Conservation (phyloP, 2,888 invertebrate genomes). For the Volucella zonaria region DNA sequence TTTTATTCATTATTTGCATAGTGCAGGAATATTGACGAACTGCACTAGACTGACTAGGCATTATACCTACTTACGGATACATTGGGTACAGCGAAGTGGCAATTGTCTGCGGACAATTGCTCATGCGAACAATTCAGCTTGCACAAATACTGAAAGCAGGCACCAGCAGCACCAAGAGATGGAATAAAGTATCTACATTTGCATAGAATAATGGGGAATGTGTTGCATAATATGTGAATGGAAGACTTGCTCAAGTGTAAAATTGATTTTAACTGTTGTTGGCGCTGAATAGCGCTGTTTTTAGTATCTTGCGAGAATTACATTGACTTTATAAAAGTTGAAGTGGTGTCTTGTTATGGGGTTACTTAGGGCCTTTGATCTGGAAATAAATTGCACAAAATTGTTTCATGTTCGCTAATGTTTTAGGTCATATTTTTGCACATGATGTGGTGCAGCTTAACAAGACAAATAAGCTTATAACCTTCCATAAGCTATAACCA, state of each 20-base stretch:
- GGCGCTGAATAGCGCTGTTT: conserved; percentile 22
- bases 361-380: too few relatives aligned
- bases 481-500: too few relatives aligned
- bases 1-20: conserved; percentile 28
- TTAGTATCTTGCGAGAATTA: conserved; percentile 1
- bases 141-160: conserved; percentile 7
- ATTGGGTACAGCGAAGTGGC: conserved; percentile 33
- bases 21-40: conserved; percentile 9
- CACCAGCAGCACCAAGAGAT: neutral
- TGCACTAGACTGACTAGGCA: conserved; percentile 19
- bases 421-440: too few relatives aligned
- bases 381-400: too few relatives aligned
- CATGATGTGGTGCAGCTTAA: too few relatives aligned
- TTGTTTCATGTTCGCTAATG: too few relatives aligned
- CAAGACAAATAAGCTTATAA: too few relatives aligned
- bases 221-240: conserved; percentile 55
- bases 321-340: conserved; percentile 14
- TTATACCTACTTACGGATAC: neutral
- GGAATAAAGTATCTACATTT: conserved; percentile 33
- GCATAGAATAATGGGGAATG: conserved; percentile 59
- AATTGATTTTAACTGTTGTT: conserved; percentile 56
- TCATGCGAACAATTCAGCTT: conserved; percentile 15
- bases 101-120: conserved; percentile 59
- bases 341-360: too few relatives aligned
- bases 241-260: conserved; percentile 52